Base-by-base conservation (phyloP, 92 coral and sea anemone genomes). In the Epizoanthus ramosus region DNA sequence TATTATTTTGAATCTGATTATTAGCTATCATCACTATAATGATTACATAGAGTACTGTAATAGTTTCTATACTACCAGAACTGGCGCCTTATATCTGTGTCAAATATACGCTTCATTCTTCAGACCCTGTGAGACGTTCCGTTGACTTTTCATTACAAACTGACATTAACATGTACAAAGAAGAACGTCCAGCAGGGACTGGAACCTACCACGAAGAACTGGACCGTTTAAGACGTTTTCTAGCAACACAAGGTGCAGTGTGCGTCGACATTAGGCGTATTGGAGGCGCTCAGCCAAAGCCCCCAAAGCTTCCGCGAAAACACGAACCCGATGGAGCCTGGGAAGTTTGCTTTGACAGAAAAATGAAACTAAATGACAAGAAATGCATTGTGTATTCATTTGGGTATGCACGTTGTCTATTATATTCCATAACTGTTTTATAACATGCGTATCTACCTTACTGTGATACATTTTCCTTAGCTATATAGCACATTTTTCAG, bases 261-360 rank as follows among this genome's bases (percentile, higher is more conserved):
- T 95, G 98, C 84, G 52, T 88, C 35, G 92, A 92, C 18, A 83
- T 87, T 19, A 89, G 97, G 37, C 92, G 94, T 24, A 75, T 93
- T 56, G 98, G 98, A 22, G 98, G 98, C 28, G 79, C 82, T 41
- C 88, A 85, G 57, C 77, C 74, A 28, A 86, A 72, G 63, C 80
- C 80, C 14, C 86, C 85, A 13, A 89, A 87, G 45, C 82, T 83
- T 56, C 92, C 89, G 52, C 91, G 95, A 47, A 92, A 93, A 13
- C 85, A 73, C 23, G 97, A 93, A 3, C 94, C 98, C 43, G 98
- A 95, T 86, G 98, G 98, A 8, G 88, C 91, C 31, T 95, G 98
- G 98, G 93, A 93, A 25, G 89, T 95, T 4, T 95, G 98, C 71
- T 92, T 95, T 88, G 97, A 93, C 80, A 79, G 85, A 54, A 94